These are phyloP conservation scores for Liparis tanakae DNA, from an alignment of 2,797 vertebrate species.

Conservation along the genomic window DNA sequence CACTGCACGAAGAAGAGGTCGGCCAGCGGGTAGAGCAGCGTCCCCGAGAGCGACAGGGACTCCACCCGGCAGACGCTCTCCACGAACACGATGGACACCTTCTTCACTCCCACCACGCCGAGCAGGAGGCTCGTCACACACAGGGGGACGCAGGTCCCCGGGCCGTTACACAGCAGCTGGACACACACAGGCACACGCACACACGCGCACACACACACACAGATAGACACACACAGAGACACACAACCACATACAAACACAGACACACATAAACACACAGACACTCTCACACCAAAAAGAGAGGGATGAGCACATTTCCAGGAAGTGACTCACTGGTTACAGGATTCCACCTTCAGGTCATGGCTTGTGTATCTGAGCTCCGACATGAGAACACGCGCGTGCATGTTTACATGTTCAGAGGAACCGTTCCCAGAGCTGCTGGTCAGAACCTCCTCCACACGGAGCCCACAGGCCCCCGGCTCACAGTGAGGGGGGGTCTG, in stretches of 20 bases:
- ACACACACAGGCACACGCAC: constrained; percentile 35
- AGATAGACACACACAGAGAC: constrained; percentile 5
- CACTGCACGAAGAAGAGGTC: constrained; percentile 97
- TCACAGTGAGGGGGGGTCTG: neutral
- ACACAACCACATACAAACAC: too few relatives aligned
- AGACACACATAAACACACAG: too few relatives aligned
- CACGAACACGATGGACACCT: constrained; percentile 89
- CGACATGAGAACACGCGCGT: too few relatives aligned
- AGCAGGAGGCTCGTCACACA: constrained; percentile 90
- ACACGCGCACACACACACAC: constrained; percentile 59
- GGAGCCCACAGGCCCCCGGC: too few relatives aligned
- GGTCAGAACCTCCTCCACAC: too few relatives aligned
- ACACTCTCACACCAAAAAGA: constrained; percentile 24
- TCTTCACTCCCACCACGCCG: constrained; percentile 90
- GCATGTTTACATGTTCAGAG: too few relatives aligned
- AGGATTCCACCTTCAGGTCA: neutral
- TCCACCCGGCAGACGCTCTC: constrained; percentile 96
- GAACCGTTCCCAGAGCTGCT: too few relatives aligned
- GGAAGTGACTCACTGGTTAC: constrained; percentile 13
- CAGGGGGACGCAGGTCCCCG: constrained; percentile 93
- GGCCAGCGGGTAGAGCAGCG: constrained; percentile 88
- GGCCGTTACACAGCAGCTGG: constrained; percentile 95
- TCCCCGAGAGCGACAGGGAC: constrained; percentile 91
- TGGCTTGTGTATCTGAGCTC: too few relatives aligned
- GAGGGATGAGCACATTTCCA: constrained; percentile 22